Evolutionary conservation across 2,113 vertebrate species (phyloP).

Genomic region (Pluvianellus socialis): DNA sequence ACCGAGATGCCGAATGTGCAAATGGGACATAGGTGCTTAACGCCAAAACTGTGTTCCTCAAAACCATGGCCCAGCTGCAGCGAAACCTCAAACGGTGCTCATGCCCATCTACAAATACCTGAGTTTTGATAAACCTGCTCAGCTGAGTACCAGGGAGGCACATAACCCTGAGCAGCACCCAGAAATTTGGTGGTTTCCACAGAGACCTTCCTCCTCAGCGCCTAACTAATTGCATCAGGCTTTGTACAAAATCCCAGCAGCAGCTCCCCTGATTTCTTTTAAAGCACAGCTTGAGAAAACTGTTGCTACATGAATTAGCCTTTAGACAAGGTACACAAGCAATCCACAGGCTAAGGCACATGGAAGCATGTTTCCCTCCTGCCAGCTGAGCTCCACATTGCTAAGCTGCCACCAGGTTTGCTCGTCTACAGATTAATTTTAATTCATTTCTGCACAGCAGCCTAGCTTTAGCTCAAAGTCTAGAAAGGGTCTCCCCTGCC

Average conservation of each 20-base stretch:
- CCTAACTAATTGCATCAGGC: neutral
- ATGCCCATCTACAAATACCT: neutral
- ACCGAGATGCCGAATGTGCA: neutral
- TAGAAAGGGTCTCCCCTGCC: neutral
- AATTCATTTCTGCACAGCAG: constrained; percentile 17
- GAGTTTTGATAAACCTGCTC: neutral
- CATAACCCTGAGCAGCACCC: neutral
- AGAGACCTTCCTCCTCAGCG: neutral
- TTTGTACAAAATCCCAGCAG: neutral
- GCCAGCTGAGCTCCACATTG: neutral
- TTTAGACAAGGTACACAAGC: neutral
- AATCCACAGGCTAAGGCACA: neutral
- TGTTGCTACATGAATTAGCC: neutral
- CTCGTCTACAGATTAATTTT: constrained; percentile 6
- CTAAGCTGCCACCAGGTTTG: neutral
- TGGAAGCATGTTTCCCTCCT: neutral
- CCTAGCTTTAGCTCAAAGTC: neutral
- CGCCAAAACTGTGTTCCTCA: neutral
- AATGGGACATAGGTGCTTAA: neutral
- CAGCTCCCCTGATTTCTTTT: neutral
- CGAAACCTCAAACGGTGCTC: rapidly evolving
- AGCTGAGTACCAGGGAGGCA: neutral
- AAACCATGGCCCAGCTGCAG: neutral
- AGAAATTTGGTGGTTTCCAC: neutral
- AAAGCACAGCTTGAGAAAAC: neutral